Conservation (phyloP, 2,888 invertebrate genomes). For the Seira musarum region DNA sequence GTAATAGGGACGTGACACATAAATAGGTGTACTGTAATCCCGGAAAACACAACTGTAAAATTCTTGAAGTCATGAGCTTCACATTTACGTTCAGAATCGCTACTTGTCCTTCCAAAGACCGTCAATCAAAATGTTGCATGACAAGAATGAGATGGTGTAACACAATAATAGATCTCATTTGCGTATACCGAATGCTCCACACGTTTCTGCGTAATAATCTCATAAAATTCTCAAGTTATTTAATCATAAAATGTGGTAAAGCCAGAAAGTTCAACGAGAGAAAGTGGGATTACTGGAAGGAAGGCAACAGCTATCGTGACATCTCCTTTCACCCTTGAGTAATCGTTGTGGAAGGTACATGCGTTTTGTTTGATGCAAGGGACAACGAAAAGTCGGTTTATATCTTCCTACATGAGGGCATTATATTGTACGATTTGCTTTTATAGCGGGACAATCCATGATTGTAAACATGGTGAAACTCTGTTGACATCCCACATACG, state of each 20-base stretch:
- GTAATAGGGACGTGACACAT: too few relatives aligned
- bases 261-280: constrained; percentile 17
- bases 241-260: constrained; percentile 39
- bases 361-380: too few relatives aligned
- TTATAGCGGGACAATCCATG: too few relatives aligned
- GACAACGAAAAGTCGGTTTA: too few relatives aligned
- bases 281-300: too few relatives aligned
- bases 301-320: constrained; percentile 8
- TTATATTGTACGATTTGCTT: too few relatives aligned
- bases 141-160: constrained; percentile 27
- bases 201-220: constrained; percentile 39
- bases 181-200: constrained; percentile 1
- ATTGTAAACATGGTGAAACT: constrained; percentile 16
- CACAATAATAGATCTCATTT: constrained; percentile 10
- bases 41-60: too few relatives aligned
- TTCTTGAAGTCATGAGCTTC: too few relatives aligned
- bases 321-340: constrained; percentile 1
- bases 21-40: too few relatives aligned
- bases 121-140: constrained; percentile 33
- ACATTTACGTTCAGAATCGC: too few relatives aligned
- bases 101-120: background rate
- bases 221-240: constrained; percentile 35
- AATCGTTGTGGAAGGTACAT: background rate
- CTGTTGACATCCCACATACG: constrained; percentile 39
- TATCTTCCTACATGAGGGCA: too few relatives aligned